phyloP scores from a whole-genome alignment of 2,888 invertebrate genomes.

The Morinoia aosen region DNA sequence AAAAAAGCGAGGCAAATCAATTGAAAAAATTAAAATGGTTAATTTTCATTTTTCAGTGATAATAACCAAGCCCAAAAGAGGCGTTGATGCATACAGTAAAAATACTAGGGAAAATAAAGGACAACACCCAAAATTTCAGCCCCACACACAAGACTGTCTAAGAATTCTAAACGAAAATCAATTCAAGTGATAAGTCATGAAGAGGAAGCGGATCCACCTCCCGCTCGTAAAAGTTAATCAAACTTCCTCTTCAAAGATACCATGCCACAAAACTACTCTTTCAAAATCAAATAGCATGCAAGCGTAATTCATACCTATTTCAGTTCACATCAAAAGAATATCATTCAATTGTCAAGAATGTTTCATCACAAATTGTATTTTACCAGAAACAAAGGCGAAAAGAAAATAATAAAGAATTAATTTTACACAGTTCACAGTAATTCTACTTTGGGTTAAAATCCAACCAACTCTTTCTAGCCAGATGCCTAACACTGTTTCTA shows the following conservation, averaged over 20 bases:
- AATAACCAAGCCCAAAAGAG: background rate
- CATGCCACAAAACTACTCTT: constrained; percentile 12
- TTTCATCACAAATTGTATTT: background rate
- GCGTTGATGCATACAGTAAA: background rate
- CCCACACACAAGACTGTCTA: background rate
- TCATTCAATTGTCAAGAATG: background rate
- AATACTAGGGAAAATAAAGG: background rate
- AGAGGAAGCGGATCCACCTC: constrained; percentile 4
- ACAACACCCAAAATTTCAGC: background rate
- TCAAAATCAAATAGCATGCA: constrained; percentile 7
- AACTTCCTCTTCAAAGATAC: background rate
- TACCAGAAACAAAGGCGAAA: background rate
- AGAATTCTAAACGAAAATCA: background rate
- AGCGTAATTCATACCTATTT: background rate
- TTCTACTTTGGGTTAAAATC: background rate
- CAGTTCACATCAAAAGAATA: background rate
- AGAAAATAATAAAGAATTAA: background rate
- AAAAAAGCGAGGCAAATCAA: background rate
- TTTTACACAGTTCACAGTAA: background rate
- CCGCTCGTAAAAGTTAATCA: background rate
- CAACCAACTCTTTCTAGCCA: background rate
- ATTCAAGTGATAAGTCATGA: background rate
- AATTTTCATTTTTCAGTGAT: background rate
- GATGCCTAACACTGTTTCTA: background rate
- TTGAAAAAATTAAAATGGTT: background rate